Evolutionary conservation across 2,888 invertebrate genomes (phyloP).

Genomic region (Bellardia pandia): DNA sequence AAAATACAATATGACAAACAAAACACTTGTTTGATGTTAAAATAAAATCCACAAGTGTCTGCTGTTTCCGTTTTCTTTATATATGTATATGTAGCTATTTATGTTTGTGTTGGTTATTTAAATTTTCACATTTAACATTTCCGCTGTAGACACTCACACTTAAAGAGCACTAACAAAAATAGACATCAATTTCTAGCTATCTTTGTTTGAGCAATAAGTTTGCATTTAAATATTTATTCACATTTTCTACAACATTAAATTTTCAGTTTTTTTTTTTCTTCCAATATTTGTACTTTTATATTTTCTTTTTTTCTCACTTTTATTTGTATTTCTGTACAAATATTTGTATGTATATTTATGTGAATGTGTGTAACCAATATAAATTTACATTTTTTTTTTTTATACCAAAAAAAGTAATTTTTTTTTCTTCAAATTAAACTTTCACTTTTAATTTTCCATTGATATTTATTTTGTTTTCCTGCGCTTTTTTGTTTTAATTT

Average conservation of each 20-base stretch:
- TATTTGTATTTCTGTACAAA: constrained; percentile 1
- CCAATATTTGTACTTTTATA: neutral
- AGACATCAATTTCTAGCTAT: no score
- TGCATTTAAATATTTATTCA: constrained; percentile 7
- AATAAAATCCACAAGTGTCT: constrained; percentile 70
- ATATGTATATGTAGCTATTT: neutral
- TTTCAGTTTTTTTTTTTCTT: constrained; percentile 24
- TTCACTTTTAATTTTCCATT: constrained; percentile 1
- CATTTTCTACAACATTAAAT: constrained; percentile 30
- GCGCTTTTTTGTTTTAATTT: constrained; percentile 25
- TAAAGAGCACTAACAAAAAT: neutral
- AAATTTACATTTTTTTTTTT: constrained; percentile 4
- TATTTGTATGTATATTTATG: neutral
- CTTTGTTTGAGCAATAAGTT: neutral
- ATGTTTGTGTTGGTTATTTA: constrained; percentile 4
- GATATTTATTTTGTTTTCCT: neutral
- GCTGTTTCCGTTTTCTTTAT: constrained; percentile 27
- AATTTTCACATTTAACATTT: constrained; percentile 48
- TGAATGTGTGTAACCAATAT: neutral
- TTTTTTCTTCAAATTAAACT: neutral
- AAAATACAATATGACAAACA: neutral
- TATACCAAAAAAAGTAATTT: neutral
- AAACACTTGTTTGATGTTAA: constrained; percentile 58
- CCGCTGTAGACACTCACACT: constrained; percentile 24
- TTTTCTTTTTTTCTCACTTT: constrained; percentile 7